These are phyloP conservation scores for Oreortyx pictus DNA, from an alignment of 2,797 vertebrate genomes.

Conservation along the genomic window DNA sequence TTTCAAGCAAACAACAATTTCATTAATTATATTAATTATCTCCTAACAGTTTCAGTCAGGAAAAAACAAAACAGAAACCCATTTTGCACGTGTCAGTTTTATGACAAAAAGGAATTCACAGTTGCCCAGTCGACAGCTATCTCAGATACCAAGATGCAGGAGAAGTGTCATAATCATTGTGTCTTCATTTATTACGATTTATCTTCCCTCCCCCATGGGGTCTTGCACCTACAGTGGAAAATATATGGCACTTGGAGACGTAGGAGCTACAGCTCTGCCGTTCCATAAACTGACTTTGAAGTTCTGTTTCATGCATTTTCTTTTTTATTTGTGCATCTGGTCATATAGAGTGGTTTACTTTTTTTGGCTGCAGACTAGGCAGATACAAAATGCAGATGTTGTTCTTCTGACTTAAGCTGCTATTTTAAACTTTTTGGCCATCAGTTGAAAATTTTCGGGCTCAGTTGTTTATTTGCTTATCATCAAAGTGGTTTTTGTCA, in stretches of 20 bases:
- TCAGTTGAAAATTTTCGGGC: slow-evolving; percentile 54
- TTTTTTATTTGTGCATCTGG: slow-evolving; percentile 78
- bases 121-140: not conserved
- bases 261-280: slow-evolving; percentile 37
- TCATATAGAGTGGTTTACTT: slow-evolving; percentile 69
- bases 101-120: slow-evolving; percentile 47
- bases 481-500: slow-evolving; percentile 58
- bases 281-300: slow-evolving; percentile 66
- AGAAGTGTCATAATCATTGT: not conserved
- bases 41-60: slow-evolving; percentile 8
- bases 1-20: slow-evolving; percentile 43
- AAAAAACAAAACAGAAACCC: slow-evolving; percentile 2
- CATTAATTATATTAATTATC: slow-evolving; percentile 55
- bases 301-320: slow-evolving; percentile 64
- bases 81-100: slow-evolving; percentile 44
- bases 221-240: slow-evolving; percentile 17
- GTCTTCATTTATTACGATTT: slow-evolving; percentile 24
- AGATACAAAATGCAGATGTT: slow-evolving; percentile 74
- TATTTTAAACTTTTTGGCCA: slow-evolving; percentile 63
- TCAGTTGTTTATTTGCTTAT: slow-evolving; percentile 65
- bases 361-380: slow-evolving; percentile 74
- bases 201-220: not conserved
- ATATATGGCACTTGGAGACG: slow-evolving; percentile 10
- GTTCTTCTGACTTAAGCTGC: slow-evolving; percentile 65
- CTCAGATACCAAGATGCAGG: not conserved